Conservation (phyloP, 2,797 vertebrate species). For the Huso huso region DNA sequence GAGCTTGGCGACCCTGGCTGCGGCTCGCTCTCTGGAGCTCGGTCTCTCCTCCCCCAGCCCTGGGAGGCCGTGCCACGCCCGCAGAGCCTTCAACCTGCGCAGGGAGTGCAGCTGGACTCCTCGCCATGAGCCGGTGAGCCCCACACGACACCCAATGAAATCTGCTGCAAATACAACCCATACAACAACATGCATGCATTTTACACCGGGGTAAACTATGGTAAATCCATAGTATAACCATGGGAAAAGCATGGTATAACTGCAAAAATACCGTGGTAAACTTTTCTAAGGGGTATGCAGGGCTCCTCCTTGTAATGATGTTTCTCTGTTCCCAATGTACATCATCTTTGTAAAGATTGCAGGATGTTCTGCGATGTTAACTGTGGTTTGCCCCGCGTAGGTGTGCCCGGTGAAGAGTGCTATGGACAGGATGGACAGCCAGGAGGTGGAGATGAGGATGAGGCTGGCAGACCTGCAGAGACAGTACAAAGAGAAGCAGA, state of each 20-base stretch:
- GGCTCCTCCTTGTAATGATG: no score
- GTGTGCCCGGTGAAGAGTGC: conserved; percentile 83
- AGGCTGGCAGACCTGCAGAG: conserved; percentile 85
- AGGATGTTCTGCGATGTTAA: no score
- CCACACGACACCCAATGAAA: background rate
- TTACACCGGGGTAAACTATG: no score
- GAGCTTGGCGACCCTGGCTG: conserved; percentile 82
- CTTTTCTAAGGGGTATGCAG: no score
- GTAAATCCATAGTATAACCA: no score
- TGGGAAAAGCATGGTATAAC: no score
- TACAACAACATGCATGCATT: background rate
- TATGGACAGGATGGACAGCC: conserved; percentile 82
- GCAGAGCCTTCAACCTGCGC: conserved; percentile 70
- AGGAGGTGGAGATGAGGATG: conserved; percentile 85
- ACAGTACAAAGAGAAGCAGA: conserved; percentile 90
- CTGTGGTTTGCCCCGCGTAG: conserved; percentile 38
- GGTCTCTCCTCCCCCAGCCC: conserved; percentile 41
- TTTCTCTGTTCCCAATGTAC: no score
- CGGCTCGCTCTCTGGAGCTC: conserved; percentile 81
- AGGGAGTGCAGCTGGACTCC: conserved; percentile 89
- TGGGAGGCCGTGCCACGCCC: conserved; percentile 47
- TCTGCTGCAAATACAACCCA: background rate
- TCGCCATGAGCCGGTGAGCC: conserved; percentile 81
- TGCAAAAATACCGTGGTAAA: no score
- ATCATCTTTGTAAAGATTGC: no score